Percentiles rank a stretch among this genome's conserved stretches.
These are phyloP conservation scores for Branchinecta lynchi DNA, from an alignment of 1,140 invertebrate species.

Conservation along the genomic window DNA sequence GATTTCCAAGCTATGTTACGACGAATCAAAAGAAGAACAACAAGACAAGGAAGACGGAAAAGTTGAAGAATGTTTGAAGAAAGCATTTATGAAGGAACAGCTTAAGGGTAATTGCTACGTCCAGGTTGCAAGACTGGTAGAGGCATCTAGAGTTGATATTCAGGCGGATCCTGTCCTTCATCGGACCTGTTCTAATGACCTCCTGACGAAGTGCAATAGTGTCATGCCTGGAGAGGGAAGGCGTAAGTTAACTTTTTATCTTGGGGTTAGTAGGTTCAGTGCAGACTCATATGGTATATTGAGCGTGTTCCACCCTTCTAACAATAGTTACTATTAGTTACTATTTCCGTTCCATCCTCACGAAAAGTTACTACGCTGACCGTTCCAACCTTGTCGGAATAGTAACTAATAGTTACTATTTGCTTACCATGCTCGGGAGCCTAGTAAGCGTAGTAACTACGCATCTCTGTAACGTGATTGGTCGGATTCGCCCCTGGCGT, in stretches of 20 bases:
- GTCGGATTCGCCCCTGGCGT: too few relatives aligned
- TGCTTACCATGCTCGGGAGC: too few relatives aligned
- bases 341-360: too few relatives aligned
- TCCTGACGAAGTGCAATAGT: slow-evolving; percentile 34
- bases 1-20: neutral
- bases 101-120: slow-evolving; percentile 54
- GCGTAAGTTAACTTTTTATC: slow-evolving; percentile 24
- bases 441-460: too few relatives aligned
- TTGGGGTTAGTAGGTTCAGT: neutral
- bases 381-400: too few relatives aligned
- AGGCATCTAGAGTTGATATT: slow-evolving; percentile 39
- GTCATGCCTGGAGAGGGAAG: slow-evolving; percentile 36
- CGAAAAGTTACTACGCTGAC: too few relatives aligned
- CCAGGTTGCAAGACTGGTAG: slow-evolving; percentile 54
- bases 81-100: slow-evolving; percentile 49
- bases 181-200: slow-evolving; percentile 36
- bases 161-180: slow-evolving; percentile 41
- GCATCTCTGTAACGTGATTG: too few relatives aligned
- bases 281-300: too few relatives aligned
- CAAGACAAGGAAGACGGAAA: slow-evolving; percentile 38
- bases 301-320: too few relatives aligned
- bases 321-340: too few relatives aligned
- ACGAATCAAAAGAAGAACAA: slow-evolving; percentile 29
- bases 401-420: too few relatives aligned
- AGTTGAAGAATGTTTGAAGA: slow-evolving; percentile 78